Evolutionary conservation across 2,797 vertebrate genomes (phyloP), one percentile per base, ranked within the genome.

Genomic region (Sebastes variabilis): DNA sequence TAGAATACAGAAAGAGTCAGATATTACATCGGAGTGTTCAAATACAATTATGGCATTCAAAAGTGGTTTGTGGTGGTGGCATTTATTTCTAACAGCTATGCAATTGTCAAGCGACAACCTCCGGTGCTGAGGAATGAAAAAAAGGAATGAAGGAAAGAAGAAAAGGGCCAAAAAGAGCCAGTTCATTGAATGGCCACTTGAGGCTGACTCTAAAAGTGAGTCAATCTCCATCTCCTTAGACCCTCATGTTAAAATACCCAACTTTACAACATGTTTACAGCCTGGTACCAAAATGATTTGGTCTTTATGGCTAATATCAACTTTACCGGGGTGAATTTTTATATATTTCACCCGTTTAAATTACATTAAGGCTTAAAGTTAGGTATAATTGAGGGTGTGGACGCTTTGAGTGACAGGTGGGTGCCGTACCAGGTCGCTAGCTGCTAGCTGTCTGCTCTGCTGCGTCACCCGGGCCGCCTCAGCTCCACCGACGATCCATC

Each of bases 331-430:
- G 42, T 46, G 42, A 46, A 46, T 46, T 46, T 46, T 3, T 18
- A 46, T 46, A 46, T 18, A 46, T 7, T 18, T 52, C 49, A 52
- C 16, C 49, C 1, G 0, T n/a, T 52, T n/a, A 20, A 0, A 52
- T 52, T 52, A 52, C 7, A 52, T 52, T n/a, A 52, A 52, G 46
- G 20, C 20, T 52, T 52, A 52, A 52, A 52, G 46, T n/a, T n/a
- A 20, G 2, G 46, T 0, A n/a, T 52, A 52, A 52, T 20, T n/a
- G 20, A 52, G 46, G 46, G 0, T 0, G 38, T 42, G 38, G 38
- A 0, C 2, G 13, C 38, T 16, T 42, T 42, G 38, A 42, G 38
- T 16, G 38, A 42, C 38, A 42, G 1, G 13, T 16, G 38, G 38
- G 38, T 42, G 38, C 38, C 1, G 46, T 52, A 8, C 16, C 46